Percentiles rank a stretch among this genome's conserved stretches.
These are phyloP conservation scores for Silurus aristotelis DNA, from an alignment of 2,797 vertebrate species.

Conservation along the genomic window DNA sequence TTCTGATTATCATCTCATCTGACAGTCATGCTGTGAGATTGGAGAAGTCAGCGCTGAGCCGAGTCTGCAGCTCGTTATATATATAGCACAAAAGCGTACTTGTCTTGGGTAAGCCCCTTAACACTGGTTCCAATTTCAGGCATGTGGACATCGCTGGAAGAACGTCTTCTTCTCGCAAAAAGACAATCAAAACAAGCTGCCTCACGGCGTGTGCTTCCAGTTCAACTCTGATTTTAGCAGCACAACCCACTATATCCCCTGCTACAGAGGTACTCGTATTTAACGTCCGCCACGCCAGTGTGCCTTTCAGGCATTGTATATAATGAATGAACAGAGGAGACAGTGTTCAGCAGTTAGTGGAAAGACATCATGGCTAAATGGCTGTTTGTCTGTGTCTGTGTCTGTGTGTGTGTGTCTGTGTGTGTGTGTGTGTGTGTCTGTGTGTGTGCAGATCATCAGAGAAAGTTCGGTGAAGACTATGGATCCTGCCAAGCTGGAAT, in stretches of 20 bases:
- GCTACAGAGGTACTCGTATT: constrained; percentile 81
- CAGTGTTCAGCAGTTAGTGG: constrained; percentile 15
- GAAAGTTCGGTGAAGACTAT: constrained; percentile 82
- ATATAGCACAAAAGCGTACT: constrained; percentile 33
- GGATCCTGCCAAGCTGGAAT: constrained; percentile 94
- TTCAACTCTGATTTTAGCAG: constrained; percentile 75
- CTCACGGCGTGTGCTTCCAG: constrained; percentile 85
- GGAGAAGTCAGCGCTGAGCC: background rate
- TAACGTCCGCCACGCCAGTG: background rate
- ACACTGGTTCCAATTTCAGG: constrained; percentile 72
- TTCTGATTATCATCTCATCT: constrained; percentile 23
- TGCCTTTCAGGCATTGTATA: constrained; percentile 5
- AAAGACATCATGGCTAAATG: constrained; percentile 25
- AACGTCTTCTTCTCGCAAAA: constrained; percentile 81
- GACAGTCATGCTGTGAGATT: constrained; percentile 9
- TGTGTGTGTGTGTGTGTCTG: constrained; percentile 52
- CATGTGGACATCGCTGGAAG: constrained; percentile 97
- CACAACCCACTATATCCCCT: constrained; percentile 76
- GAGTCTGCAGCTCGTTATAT: constrained; percentile 36
- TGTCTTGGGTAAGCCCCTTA: constrained; percentile 28
- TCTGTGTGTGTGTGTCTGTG: constrained; percentile 50
- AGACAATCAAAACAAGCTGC: constrained; percentile 82
- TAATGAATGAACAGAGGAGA: constrained; percentile 26
- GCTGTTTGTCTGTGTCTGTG: constrained; percentile 51
- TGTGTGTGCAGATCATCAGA: constrained; percentile 76